Base-by-base conservation (phyloP, 2,113 vertebrate genomes). In the Hylia prasina region DNA sequence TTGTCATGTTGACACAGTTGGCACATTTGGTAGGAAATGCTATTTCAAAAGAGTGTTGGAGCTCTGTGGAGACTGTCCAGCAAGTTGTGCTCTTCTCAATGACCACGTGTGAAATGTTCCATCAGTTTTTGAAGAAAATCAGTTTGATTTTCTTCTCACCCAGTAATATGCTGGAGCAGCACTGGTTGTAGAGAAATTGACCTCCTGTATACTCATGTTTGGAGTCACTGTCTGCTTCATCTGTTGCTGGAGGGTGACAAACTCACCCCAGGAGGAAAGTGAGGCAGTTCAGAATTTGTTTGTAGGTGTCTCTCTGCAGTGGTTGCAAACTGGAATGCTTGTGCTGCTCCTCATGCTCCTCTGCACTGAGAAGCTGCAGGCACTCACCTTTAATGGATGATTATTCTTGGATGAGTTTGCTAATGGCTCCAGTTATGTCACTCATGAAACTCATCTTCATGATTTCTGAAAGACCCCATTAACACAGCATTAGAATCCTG, bases 381-480 rank as follows among this genome's bases (percentile, higher is more conserved):
- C 42, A 86, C 84, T 95, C 91, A 80, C 58, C 54, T 95, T 54
- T 69, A 91, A 95, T 71, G 82, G 68, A 80, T 61, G 42, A 69
- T 60, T 85, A 28, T 58, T 82, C 68, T 79, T 65, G 84, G 63
- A 82, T 63, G 70, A 86, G 35, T 78, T 88, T 81, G 82, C 58
- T 96, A 96, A 94, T 78, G 82, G 71, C 50, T 88, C 30, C 71
- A n/a, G 68, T 57, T 82, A 45, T 58, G 66, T 90, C 92, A 11
- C 40, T 94, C 75, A 51, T 33, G 37, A 85, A 95, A 90, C 64
- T 56, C 51, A 87, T 96, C 84, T 73, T 95, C 30, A 0, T 3
- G 31, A 73, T 86, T 94, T 89, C 90, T 93, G 90, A 91, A 94
- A 93, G 92, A 96, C 37, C 85, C 79, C 95, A 90, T 96, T 94